Conservation (phyloP, 1,140 invertebrate species). For the Platorchestia sp. region DNA sequence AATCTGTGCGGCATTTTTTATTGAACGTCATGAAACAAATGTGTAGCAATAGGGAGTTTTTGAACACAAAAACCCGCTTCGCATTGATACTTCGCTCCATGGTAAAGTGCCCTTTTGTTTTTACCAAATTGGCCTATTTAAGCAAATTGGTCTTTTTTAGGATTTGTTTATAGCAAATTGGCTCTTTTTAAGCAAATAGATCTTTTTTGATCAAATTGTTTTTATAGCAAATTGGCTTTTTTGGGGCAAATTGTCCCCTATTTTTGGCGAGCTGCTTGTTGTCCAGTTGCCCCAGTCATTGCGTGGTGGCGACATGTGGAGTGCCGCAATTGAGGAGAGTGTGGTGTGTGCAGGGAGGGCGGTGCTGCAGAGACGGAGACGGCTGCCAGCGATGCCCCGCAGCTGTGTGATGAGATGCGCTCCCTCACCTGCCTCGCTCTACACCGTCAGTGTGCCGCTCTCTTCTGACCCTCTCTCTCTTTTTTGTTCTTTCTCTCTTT, state of each 20-base stretch:
- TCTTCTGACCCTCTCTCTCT: not conserved
- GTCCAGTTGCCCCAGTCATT: not conserved
- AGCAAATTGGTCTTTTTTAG: too few relatives aligned
- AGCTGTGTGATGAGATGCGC: slow-evolving; percentile 8
- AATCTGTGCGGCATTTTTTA: too few relatives aligned
- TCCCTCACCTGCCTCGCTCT: not conserved
- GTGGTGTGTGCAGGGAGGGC: not conserved
- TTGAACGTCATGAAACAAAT: too few relatives aligned
- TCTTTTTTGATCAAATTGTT: too few relatives aligned
- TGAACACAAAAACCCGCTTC: too few relatives aligned
- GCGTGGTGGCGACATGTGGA: not conserved
- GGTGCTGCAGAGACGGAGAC: slow-evolving; percentile 27
- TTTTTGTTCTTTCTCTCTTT: not conserved
- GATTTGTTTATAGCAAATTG: too few relatives aligned
- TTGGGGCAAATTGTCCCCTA: not conserved
- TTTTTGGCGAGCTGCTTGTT: not conserved
- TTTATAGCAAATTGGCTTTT: too few relatives aligned
- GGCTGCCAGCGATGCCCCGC: not conserved
- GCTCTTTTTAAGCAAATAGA: too few relatives aligned
- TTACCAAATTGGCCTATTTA: too few relatives aligned
- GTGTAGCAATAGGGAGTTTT: too few relatives aligned
- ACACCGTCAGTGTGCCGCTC: not conserved
- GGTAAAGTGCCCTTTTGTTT: too few relatives aligned
- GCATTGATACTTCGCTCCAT: too few relatives aligned
- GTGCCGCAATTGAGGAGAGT: not conserved